A percentile compares a stretch with the other conserved stretches of the same genome.
Evolutionary conservation across 2,888 invertebrate genomes (phyloP).

Genomic region (Chaetogeoica ovagalla): DNA sequence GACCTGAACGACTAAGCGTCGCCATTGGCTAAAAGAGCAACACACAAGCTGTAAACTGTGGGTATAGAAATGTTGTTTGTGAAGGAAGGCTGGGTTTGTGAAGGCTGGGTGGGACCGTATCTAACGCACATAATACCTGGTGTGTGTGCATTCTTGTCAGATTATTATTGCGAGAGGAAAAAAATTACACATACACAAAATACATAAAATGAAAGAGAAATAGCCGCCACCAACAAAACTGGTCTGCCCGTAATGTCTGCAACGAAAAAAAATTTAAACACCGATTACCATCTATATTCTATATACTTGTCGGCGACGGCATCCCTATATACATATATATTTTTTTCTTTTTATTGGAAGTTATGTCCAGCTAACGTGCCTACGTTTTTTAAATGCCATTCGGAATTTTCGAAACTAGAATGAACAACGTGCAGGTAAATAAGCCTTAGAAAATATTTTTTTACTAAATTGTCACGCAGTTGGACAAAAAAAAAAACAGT

Average conservation of each 20-base stretch:
- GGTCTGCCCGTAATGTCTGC: conserved; percentile 49
- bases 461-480: background rate
- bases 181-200: conserved; percentile 20
- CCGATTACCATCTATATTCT: conserved; percentile 42
- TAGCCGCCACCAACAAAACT: conserved; percentile 50
- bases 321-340: conserved; percentile 10
- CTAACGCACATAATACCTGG: conserved; percentile 51
- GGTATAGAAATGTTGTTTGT: conserved; percentile 51
- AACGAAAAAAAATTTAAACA: conserved; percentile 47
- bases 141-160: conserved; percentile 52
- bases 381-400: conserved; percentile 45
- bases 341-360: conserved; percentile 48
- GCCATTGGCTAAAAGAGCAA: conserved; percentile 39
- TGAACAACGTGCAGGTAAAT: background rate
- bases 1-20: conserved; percentile 23
- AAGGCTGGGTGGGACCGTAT: conserved; percentile 51
- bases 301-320: conserved; percentile 38
- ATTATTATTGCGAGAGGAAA: conserved; percentile 51
- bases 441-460: conserved; percentile 11
- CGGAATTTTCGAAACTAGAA: conserved; percentile 11
- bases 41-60: conserved; percentile 26
- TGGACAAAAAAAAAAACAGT: too few species aligned
- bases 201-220: conserved; percentile 46
- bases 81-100: conserved; percentile 43
- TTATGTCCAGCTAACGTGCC: conserved; percentile 34